These are phyloP conservation scores for Pyrrhia umbra DNA, from an alignment of 2,888 invertebrate species.

Conservation along the genomic window DNA sequence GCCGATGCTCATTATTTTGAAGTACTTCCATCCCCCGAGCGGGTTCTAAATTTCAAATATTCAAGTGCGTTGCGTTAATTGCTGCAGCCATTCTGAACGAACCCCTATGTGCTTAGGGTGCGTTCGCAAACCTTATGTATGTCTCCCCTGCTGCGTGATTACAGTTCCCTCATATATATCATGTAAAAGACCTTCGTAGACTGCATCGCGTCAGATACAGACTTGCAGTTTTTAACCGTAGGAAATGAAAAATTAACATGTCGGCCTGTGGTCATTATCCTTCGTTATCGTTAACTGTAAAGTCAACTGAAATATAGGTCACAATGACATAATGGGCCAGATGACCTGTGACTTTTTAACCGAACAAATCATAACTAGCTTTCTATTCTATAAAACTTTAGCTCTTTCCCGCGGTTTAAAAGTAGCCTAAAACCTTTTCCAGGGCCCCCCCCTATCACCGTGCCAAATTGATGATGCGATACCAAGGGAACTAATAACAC, in stretches of 20 bases:
- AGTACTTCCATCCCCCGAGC: slow-evolving; percentile 55
- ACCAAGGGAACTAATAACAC: too few species aligned
- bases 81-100: slow-evolving; percentile 66
- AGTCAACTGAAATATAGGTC: slow-evolving; percentile 39
- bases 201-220: slow-evolving; percentile 17
- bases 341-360: not conserved
- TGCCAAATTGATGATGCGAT: too few species aligned
- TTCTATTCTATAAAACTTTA: too few species aligned
- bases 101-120: slow-evolving; percentile 64
- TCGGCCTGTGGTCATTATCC: slow-evolving; percentile 11
- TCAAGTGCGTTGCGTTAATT: slow-evolving; percentile 67
- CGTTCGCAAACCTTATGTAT: slow-evolving; percentile 53
- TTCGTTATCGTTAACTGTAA: slow-evolving; percentile 33
- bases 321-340: slow-evolving; percentile 12
- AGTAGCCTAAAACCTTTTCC: too few species aligned
- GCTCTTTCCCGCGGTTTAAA: too few species aligned
- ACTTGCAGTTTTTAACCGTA: not conserved
- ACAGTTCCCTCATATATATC: slow-evolving; percentile 36
- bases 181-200: slow-evolving; percentile 42
- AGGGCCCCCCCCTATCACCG: too few species aligned
- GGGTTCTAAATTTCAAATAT: slow-evolving; percentile 60
- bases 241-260: slow-evolving; percentile 34
- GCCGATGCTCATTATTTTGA: slow-evolving; percentile 68
- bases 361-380: too few species aligned
- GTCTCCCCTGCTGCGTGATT: slow-evolving; percentile 48